phyloP scores from a whole-genome alignment of 2,113 vertebrate genomes.

The Callithrix jacchus region DNA sequence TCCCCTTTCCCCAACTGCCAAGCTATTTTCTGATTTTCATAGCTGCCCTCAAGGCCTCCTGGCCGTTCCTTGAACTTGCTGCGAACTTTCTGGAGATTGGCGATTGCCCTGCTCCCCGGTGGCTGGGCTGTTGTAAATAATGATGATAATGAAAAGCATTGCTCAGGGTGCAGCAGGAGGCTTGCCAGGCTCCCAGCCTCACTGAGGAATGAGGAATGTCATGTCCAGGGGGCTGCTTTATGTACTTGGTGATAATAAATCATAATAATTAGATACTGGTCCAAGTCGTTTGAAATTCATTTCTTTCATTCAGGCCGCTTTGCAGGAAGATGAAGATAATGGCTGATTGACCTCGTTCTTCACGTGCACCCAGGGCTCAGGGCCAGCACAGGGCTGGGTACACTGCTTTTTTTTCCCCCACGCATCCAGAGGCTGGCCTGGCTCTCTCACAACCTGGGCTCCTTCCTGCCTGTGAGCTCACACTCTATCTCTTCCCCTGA shows the following conservation, averaged over 20 bases:
- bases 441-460: neutral
- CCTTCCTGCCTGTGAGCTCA: fast-evolving
- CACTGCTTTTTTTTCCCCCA: too few species aligned
- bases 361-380: neutral
- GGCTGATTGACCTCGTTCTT: neutral
- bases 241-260: constrained; percentile 26
- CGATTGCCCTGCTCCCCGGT: neutral
- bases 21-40: neutral
- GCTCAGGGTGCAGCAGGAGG: neutral
- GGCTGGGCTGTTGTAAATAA: neutral
- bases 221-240: neutral
- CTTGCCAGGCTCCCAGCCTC: constrained; percentile 36
- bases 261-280: constrained; percentile 50
- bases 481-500: neutral
- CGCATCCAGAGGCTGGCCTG: neutral
- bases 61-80: constrained; percentile 46
- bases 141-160: neutral
- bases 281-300: neutral
- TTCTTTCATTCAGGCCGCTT: neutral
- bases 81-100: neutral
- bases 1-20: neutral
- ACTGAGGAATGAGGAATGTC: neutral
- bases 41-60: neutral
- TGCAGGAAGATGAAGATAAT: neutral
- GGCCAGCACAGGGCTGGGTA: neutral